Percentiles rank a stretch among this genome's conserved stretches.
phyloP scores from a whole-genome alignment of 2,797 vertebrate genomes.

The Pyrocephalus nanus region DNA sequence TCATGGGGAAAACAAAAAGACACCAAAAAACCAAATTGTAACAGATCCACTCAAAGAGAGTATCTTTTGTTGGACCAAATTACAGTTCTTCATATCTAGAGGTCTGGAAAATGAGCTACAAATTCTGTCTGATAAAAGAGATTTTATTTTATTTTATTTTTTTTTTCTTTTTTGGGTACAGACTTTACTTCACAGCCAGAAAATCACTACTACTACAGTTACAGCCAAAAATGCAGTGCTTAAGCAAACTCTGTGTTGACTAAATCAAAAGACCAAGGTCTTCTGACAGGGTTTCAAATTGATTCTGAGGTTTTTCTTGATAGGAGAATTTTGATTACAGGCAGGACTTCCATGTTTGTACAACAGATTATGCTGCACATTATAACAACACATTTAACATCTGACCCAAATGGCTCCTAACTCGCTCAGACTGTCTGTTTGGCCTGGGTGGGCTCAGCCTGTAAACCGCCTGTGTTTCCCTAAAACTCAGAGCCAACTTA shows the following conservation, averaged over 20 bases:
- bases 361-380: background rate
- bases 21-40: background rate
- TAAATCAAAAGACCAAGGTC: background rate
- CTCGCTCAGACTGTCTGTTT: background rate
- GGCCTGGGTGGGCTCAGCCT: background rate
- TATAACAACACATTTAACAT: background rate
- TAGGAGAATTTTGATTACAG: background rate
- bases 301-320: background rate
- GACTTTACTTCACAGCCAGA: background rate
- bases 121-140: background rate
- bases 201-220: background rate
- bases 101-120: background rate
- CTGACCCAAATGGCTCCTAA: background rate
- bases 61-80: background rate
- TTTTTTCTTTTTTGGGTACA: background rate
- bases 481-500: conserved; percentile 1
- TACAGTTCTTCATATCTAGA: background rate
- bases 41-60: background rate
- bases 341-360: background rate
- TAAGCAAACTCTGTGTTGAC: background rate
- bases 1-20: background rate
- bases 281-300: background rate
- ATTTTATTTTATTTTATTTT: background rate
- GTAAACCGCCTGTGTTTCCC: background rate
- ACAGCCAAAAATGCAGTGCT: background rate